Evolutionary conservation across 2,113 vertebrate genomes (phyloP), one percentile per base, ranked within the genome.

Genomic region (Pogonocichla stellata): DNA sequence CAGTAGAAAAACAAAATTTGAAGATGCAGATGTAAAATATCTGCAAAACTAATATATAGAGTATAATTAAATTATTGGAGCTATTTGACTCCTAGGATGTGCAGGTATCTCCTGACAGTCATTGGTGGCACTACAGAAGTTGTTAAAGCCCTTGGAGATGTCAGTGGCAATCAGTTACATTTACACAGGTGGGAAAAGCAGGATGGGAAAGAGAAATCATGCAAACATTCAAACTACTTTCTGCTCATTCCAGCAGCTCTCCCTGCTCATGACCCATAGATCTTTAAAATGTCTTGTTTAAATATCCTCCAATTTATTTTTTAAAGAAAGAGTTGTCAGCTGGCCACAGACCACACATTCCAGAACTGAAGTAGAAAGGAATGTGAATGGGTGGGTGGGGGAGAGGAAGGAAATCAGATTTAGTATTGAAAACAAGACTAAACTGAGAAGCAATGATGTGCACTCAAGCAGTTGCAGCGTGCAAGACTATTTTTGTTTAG

Each of bases 311-410:
- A 91, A 89, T 91, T 89, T 89, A 45, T 91, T 84, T 85, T 82
- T 2, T 0, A 9, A 50, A 71, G 73, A 73, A 78, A 75, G n/a
- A 82, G n/a, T 61, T 90, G 79, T 96, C 92, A 95, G 71, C 93
- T 96, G 92, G 94, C 96, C 94, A 95, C 92, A 96, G 95, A 96
- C 94, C 96, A 96, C 94, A 92, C 94, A 96, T 96, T 96, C 94
- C 93, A 96, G 93, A 96, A 93, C 92, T 83, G 91, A 97, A 96
- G 93, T 96, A 94, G 94, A 97, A 94, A 97, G 95, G 94, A 96
- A 96, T 97, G 95, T 92, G 92, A 95, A 96, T 86, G 96, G 96
- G 96, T 96, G 96, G 96, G 96, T 96, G 95, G 95, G 93, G 92
- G 90, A 95, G 92, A 97, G 94, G 94, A 97, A 97, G 93, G 94